Evolutionary conservation across 2,797 vertebrate species (phyloP).

Genomic region (Coilia nasus): DNA sequence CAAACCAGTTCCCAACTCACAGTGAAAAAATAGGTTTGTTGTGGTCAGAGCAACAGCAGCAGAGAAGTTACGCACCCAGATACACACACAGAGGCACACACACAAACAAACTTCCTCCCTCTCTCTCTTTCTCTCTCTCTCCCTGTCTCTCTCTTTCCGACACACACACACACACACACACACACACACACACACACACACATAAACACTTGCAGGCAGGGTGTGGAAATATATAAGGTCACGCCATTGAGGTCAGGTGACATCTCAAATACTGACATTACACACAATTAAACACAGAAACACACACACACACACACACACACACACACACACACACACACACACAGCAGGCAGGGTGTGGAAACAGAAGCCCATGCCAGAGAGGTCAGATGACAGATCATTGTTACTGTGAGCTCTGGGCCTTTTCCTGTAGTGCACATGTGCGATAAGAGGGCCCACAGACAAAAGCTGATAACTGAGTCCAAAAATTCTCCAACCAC

Average conservation of each 20-base stretch:
- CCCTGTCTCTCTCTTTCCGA: too few relatives aligned
- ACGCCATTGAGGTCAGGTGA: conserved; percentile 15
- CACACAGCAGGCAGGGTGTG: conserved; percentile 77
- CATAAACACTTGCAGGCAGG: not conserved
- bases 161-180: too few relatives aligned
- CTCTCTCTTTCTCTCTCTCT: too few relatives aligned
- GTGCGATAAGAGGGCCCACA: conserved; percentile 84
- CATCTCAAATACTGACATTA: not conserved
- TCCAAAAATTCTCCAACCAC: conserved; percentile 36
- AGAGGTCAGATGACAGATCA: conserved; percentile 82
- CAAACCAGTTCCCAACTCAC: not conserved
- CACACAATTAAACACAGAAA: not conserved
- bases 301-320: conserved; percentile 20
- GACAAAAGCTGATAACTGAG: conserved; percentile 94
- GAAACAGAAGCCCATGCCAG: conserved; percentile 87
- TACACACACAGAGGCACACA: too few relatives aligned
- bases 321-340: conserved; percentile 26
- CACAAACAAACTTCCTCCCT: too few relatives aligned
- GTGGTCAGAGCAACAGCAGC: not conserved
- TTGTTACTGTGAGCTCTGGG: conserved; percentile 86
- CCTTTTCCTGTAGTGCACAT: conserved; percentile 88
- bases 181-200: not conserved
- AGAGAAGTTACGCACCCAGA: not conserved
- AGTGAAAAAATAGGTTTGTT: not conserved
- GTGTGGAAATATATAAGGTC: conserved; percentile 1